Percentiles rank a stretch among this genome's conserved stretches.
phyloP scores from a whole-genome alignment of 1,140 invertebrate genomes.

The Drosophila asahinai region DNA sequence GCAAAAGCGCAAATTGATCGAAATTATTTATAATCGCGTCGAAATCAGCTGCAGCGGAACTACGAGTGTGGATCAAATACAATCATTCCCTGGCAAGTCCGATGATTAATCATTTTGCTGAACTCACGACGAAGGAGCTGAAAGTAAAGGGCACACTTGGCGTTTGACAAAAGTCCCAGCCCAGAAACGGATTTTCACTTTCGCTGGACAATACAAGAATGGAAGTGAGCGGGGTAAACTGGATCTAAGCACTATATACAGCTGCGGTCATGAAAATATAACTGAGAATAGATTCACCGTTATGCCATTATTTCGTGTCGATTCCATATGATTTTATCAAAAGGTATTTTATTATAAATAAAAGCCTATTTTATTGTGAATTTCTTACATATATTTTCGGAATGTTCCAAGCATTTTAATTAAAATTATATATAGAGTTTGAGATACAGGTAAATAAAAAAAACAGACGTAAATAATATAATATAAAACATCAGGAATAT shows the following conservation, averaged over 20 bases:
- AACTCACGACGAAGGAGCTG: slow-evolving; percentile 10
- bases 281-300: neutral
- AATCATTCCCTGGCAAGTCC: slow-evolving; percentile 8
- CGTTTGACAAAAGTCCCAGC: slow-evolving; percentile 49
- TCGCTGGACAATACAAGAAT: slow-evolving; percentile 32
- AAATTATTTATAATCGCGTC: neutral
- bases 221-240: slow-evolving; percentile 25
- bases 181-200: slow-evolving; percentile 59
- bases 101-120: slow-evolving; percentile 58
- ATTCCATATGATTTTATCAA: no score
- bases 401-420: no score
- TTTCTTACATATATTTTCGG: no score
- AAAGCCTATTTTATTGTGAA: no score
- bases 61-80: neutral
- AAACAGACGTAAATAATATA: no score
- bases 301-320: no score
- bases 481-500: no score
- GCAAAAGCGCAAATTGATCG: slow-evolving; percentile 14
- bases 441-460: no score
- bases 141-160: slow-evolving; percentile 36
- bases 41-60: neutral
- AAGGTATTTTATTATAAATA: neutral
- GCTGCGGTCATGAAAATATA: neutral
- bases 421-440: no score
- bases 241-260: slow-evolving; percentile 10